Conservation (phyloP, 2,113 vertebrate genomes). For the Catharus bicknelli region DNA sequence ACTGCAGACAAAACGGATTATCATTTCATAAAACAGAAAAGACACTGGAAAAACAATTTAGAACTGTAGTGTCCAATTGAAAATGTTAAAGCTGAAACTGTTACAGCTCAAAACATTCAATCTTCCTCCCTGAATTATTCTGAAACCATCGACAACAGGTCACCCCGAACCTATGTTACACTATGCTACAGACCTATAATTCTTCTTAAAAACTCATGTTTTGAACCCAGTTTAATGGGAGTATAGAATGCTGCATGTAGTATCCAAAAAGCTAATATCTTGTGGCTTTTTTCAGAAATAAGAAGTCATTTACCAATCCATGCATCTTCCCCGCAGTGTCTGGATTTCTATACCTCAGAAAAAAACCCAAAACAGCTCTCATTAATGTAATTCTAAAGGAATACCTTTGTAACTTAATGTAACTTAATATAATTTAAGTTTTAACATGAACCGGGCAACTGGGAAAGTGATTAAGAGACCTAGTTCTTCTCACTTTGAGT, state of each 20-base stretch:
- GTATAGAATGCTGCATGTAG: neutral
- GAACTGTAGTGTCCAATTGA: neutral
- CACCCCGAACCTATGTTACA: neutral
- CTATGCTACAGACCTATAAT: neutral
- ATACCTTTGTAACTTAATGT: neutral
- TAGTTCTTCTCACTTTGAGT: neutral
- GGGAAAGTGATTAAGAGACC: neutral
- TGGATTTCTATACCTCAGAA: neutral
- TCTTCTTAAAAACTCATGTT: neutral
- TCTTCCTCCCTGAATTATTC: neutral
- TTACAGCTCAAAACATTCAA: neutral
- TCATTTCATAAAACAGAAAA: neutral
- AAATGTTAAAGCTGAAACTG: neutral
- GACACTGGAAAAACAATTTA: neutral
- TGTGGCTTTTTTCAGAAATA: neutral
- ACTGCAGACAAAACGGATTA: neutral
- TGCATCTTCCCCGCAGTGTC: neutral
- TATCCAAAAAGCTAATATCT: neutral
- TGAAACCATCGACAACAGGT: neutral
- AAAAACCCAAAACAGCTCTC: neutral
- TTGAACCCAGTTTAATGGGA: neutral
- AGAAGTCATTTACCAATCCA: neutral
- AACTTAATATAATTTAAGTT: neutral
- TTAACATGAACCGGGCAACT: neutral
- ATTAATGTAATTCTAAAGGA: neutral